phyloP scores from a whole-genome alignment of 2,888 invertebrate species.

The Orthonychiurus folsomi region DNA sequence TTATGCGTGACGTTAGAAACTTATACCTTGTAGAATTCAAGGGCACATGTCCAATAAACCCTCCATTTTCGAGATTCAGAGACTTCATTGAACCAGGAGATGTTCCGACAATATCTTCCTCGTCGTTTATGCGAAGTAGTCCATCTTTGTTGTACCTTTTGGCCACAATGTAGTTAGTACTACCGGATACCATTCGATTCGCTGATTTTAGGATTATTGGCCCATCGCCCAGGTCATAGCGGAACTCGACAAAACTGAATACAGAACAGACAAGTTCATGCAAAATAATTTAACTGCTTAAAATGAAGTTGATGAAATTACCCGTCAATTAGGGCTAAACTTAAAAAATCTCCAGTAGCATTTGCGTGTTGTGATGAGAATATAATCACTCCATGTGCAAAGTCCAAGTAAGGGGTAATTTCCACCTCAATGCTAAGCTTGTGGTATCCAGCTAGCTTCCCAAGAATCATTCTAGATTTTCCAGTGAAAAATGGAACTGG shows the following conservation, averaged over 20 bases:
- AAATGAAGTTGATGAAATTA: slow-evolving; percentile 36
- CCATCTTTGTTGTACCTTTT: slow-evolving; percentile 77
- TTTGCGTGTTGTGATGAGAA: slow-evolving; percentile 77
- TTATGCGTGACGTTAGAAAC: slow-evolving; percentile 3
- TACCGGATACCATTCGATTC: slow-evolving; percentile 54
- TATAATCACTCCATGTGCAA: slow-evolving; percentile 61
- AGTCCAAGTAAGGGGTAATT: slow-evolving; percentile 70
- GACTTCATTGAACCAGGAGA: slow-evolving; percentile 70
- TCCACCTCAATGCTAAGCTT: slow-evolving; percentile 77
- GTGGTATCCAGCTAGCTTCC: slow-evolving; percentile 70
- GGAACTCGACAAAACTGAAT: slow-evolving; percentile 59
- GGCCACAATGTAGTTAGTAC: slow-evolving; percentile 60
- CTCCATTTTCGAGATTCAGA: slow-evolving; percentile 69
- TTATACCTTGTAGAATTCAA: slow-evolving; percentile 62
- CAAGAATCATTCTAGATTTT: slow-evolving; percentile 65
- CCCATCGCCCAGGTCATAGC: slow-evolving; percentile 79
- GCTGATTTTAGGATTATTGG: slow-evolving; percentile 63
- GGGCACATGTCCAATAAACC: slow-evolving; percentile 71
- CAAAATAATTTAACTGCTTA: neutral
- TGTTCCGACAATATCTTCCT: slow-evolving; percentile 71
- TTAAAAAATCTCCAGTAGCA: slow-evolving; percentile 77
- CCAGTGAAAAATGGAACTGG: slow-evolving; percentile 68
- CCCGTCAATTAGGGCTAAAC: slow-evolving; percentile 71
- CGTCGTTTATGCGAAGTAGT: slow-evolving; percentile 68
- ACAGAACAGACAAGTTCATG: neutral